Evolutionary conservation across 2,888 invertebrate genomes (phyloP).

Genomic region (Eupeodes latifasciatus): DNA sequence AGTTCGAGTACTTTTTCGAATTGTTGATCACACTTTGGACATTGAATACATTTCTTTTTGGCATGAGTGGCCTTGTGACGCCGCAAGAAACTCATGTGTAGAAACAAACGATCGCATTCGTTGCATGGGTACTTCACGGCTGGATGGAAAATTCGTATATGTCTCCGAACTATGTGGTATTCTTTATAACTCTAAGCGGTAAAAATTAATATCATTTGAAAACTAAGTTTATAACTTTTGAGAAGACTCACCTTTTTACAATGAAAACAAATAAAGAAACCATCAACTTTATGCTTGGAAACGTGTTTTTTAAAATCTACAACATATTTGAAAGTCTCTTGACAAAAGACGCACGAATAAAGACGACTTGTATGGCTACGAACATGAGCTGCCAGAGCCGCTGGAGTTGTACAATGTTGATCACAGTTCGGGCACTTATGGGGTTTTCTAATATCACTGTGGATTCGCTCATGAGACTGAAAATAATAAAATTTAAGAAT

Average conservation of each 20-base stretch:
- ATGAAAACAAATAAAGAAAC: slow-evolving; percentile 88
- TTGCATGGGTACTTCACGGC: slow-evolving; percentile 88
- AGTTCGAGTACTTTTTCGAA: slow-evolving; percentile 87
- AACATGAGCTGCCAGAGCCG: slow-evolving; percentile 89
- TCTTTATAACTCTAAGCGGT: slow-evolving; percentile 87
- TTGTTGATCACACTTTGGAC: slow-evolving; percentile 90
- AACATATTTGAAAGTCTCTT: slow-evolving; percentile 88
- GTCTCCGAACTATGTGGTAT: slow-evolving; percentile 89
- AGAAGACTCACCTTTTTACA: slow-evolving; percentile 86
- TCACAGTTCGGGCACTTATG: slow-evolving; percentile 88
- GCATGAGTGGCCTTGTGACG: slow-evolving; percentile 87
- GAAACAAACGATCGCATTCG: slow-evolving; percentile 89
- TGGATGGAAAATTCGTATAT: slow-evolving; percentile 90
- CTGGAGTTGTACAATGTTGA: slow-evolving; percentile 89
- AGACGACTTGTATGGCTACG: slow-evolving; percentile 86
- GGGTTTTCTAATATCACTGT: slow-evolving; percentile 89
- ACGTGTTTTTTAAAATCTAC: slow-evolving; percentile 88
- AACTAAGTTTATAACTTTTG: no score
- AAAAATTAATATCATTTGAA: not conserved
- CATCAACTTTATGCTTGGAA: slow-evolving; percentile 87
- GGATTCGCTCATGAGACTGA: slow-evolving; percentile 87
- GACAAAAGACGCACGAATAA: slow-evolving; percentile 88
- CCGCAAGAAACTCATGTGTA: slow-evolving; percentile 89
- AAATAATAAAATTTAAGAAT: not conserved
- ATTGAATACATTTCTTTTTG: slow-evolving; percentile 88